Base-by-base conservation (phyloP, 2,797 vertebrate genomes). In the Vireo griseus region DNA sequence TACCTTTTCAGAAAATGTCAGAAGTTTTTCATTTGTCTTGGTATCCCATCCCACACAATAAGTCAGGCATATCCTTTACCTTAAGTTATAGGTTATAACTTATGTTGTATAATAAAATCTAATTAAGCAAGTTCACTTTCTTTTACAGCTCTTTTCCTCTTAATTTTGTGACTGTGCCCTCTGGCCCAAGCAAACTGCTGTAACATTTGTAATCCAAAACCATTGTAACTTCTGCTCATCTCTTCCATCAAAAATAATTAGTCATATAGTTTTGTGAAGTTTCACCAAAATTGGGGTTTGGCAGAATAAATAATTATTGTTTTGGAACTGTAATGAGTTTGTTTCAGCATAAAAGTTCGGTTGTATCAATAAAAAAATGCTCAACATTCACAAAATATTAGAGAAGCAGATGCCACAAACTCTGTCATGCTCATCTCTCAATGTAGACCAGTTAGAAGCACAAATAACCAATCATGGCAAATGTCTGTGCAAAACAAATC, bases 151-250 rank as follows among this genome's bases (percentile, higher is more conserved):
- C 68, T 91, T 95, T 92, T 91, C 39, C 51, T 86, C 57, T 77
- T 93, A 74, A 87, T 95, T 95, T 92, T 89, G 65, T 73, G 39
- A 89, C 50, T 82, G 58, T 92, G 92, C 66, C 88, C 86, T 93
- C 52, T 94, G 90, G 52, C 90, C 83, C 52, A 73, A 93, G 86
- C 75, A 95, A 94, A 96, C 78, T 94, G 88, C 90, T 94, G 50
- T 71, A 95, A 91, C 29, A 80, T 93, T 95, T 92, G 61, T 74
- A 89, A 85, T 85, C 65, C 68, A 91, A 95, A 87, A 28, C 7
- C 2, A 48, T 57, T 85, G 63, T 33, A 87, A 57, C 67, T 73
- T 76, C n/a, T 80, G 58, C 65, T 95, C 42, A 24, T 75, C 59
- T 81, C 55, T 85, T 93, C 65, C 52, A 74, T 90, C 71, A 94